A percentile compares a stretch with the other conserved stretches of the same genome.
These are phyloP conservation scores for Orchesella cincta DNA, from an alignment of 1,140 invertebrate species.

Conservation along the genomic window DNA sequence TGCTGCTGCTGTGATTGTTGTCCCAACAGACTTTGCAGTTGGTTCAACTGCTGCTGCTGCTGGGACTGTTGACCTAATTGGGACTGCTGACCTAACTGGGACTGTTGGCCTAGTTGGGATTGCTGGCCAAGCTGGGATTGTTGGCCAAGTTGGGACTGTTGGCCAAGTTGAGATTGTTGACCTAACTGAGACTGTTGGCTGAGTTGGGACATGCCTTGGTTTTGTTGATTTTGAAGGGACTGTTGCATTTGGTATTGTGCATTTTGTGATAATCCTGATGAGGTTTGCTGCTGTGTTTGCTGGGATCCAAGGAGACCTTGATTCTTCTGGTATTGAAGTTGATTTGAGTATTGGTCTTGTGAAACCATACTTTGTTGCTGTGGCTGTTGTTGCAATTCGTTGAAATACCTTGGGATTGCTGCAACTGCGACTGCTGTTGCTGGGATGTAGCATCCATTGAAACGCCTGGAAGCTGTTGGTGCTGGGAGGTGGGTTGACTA, in stretches of 20 bases:
- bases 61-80: constrained; percentile 19
- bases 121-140: constrained; percentile 31
- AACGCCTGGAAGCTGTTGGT: constrained; percentile 33
- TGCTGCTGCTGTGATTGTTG: constrained; percentile 30
- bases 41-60: constrained; percentile 21
- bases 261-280: background rate
- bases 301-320: background rate
- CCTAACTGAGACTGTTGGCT: background rate
- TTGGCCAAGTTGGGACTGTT: background rate
- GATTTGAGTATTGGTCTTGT: background rate
- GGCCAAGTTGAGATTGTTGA: background rate
- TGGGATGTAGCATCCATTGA: constrained; percentile 1
- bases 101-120: constrained; percentile 26
- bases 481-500: constrained; percentile 12
- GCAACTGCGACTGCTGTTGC: background rate
- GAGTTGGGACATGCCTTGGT: background rate
- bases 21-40: constrained; percentile 6
- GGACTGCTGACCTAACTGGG: constrained; percentile 14
- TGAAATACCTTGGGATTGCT: constrained; percentile 30
- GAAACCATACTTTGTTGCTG: constrained; percentile 33
- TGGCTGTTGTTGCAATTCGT: constrained; percentile 42
- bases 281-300: background rate
- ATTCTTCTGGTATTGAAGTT: constrained; percentile 25
- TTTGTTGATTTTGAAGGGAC: background rate
- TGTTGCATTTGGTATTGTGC: background rate